phyloP scores from a whole-genome alignment of 2,113 vertebrate genomes.

The Australoheros scitulus region DNA sequence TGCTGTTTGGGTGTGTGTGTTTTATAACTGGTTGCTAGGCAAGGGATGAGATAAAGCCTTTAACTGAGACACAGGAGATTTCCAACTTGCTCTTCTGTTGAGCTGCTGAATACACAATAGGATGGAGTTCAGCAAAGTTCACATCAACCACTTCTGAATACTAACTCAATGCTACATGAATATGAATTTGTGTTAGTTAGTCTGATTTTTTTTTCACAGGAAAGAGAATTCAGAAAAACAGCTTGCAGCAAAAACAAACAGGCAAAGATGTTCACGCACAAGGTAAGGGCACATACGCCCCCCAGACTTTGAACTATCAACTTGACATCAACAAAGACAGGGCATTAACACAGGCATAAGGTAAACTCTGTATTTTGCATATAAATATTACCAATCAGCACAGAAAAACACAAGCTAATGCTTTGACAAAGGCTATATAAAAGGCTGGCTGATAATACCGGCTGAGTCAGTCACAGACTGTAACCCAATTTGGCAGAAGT shows the following conservation, averaged over 20 bases:
- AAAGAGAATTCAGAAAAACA: conserved; percentile 44
- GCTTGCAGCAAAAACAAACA: conserved; percentile 65
- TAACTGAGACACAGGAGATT: conserved; percentile 68
- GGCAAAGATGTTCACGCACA: conserved; percentile 4
- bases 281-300: conserved; percentile 8
- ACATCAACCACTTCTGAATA: conserved; percentile 52
- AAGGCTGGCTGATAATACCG: background rate
- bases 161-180: conserved; percentile 44
- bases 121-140: conserved; percentile 66
- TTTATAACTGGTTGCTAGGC: conserved; percentile 70
- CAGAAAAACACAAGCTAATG: conserved; percentile 8
- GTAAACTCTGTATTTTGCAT: conserved; percentile 17
- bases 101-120: conserved; percentile 66
- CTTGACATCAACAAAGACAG: conserved; percentile 38
- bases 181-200: conserved; percentile 51
- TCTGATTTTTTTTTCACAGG: background rate
- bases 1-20: conserved; percentile 55
- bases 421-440: conserved; percentile 13
- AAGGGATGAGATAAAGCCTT: conserved; percentile 72
- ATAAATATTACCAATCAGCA: conserved; percentile 6
- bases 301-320: conserved; percentile 31
- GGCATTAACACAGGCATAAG: conserved; percentile 1
- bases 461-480: background rate
- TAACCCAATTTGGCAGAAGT: too few relatives aligned
- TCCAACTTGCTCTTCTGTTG: conserved; percentile 53